Evolutionary conservation across 2,797 vertebrate genomes (phyloP).

Genomic region (Taeniopygia guttata): DNA sequence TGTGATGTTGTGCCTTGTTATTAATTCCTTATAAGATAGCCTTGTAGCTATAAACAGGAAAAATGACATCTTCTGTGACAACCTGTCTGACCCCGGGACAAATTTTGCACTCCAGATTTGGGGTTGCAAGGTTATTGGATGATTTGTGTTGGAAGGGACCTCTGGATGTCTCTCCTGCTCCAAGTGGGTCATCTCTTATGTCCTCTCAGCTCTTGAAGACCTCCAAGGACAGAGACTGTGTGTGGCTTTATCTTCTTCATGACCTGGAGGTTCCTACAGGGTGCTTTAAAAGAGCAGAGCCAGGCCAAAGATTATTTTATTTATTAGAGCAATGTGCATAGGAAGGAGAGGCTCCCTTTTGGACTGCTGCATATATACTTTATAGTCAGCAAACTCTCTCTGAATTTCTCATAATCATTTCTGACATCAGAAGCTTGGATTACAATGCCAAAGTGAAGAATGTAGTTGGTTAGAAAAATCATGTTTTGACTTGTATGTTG

Average conservation of each 20-base stretch:
- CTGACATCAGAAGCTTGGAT: slow-evolving; percentile 14
- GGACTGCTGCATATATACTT: not conserved
- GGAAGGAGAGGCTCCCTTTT: not conserved
- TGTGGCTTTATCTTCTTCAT: not conserved
- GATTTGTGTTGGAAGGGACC: not conserved
- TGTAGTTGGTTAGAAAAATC: slow-evolving; percentile 20
- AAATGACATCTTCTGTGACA: not conserved
- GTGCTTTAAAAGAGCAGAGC: not conserved
- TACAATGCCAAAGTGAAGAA: slow-evolving; percentile 17
- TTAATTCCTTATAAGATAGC: not conserved
- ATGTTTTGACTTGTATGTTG: slow-evolving; percentile 20
- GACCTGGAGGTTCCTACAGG: not conserved
- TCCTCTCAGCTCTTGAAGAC: not conserved
- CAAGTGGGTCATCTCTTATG: not conserved
- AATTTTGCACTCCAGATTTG: not conserved
- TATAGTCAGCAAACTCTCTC: not conserved
- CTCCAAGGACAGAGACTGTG: not conserved
- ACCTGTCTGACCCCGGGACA: not conserved
- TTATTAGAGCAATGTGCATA: not conserved
- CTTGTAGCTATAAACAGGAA: not conserved
- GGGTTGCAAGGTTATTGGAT: not conserved
- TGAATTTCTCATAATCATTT: not conserved
- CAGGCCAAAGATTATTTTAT: not conserved
- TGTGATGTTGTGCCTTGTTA: not conserved
- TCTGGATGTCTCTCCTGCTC: not conserved